phyloP scores from a whole-genome alignment of 53 echinoderm and acorn worm genomes.

The Crossaster papposus region DNA sequence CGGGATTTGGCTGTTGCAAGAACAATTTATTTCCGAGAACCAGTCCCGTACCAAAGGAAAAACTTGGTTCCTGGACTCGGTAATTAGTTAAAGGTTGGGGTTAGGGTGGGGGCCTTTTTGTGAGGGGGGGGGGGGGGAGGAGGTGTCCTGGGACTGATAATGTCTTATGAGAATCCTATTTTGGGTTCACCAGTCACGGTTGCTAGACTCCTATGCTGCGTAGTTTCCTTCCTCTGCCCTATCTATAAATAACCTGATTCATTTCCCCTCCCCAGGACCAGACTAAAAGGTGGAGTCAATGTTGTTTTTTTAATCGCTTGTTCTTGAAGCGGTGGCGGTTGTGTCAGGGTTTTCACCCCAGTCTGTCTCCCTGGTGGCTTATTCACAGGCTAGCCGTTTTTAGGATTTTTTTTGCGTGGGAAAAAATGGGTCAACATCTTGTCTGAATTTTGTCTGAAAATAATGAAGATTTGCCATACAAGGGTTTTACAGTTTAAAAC shows the following conservation, averaged over 20 bases:
- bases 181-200: slow-evolving; percentile 23
- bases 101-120: not conserved
- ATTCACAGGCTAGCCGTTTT: too few relatives aligned
- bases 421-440: too few relatives aligned
- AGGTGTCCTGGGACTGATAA: not conserved
- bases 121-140: not conserved
- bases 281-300: slow-evolving; percentile 7
- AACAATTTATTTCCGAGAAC: too few relatives aligned
- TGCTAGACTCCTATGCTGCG: not conserved
- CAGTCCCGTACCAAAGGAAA: not conserved
- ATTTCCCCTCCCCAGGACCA: not conserved
- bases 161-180: slow-evolving; percentile 5
- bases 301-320: not conserved
- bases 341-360: too few relatives aligned
- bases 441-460: too few relatives aligned
- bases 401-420: too few relatives aligned
- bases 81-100: not conserved
- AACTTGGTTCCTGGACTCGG: not conserved
- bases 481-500: too few relatives aligned
- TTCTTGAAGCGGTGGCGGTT: too few relatives aligned
- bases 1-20: too few relatives aligned
- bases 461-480: too few relatives aligned
- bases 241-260: slow-evolving; percentile 42
- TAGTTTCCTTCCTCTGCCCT: slow-evolving; percentile 40
- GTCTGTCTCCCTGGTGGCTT: too few relatives aligned